A percentile compares a stretch with the other conserved stretches of the same genome.
phyloP scores from a whole-genome alignment of 1,140 invertebrate genomes.

The Papilio helenus region DNA sequence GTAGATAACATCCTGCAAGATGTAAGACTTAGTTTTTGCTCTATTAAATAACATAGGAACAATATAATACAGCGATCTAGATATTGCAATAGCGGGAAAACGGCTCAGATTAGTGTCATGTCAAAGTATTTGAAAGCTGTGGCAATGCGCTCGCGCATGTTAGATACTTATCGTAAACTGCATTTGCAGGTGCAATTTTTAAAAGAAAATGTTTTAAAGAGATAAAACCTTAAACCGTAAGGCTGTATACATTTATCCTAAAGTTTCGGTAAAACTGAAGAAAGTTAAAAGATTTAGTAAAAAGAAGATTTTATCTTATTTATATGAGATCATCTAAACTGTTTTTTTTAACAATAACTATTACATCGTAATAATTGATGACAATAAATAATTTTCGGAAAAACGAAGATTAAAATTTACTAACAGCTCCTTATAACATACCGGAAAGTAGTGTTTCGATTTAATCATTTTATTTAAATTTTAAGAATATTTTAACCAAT shows the following conservation, averaged over 20 bases:
- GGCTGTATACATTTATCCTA: background rate
- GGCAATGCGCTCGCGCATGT: background rate
- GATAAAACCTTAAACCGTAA: background rate
- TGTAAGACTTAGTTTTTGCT: background rate
- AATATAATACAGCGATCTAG: background rate
- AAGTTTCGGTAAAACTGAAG: background rate
- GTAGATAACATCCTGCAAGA: no score
- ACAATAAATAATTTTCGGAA: background rate
- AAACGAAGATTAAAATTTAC: background rate
- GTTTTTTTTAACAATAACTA: no score
- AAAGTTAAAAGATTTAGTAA: background rate
- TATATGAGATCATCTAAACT: no score
- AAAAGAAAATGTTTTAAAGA: constrained; percentile 13
- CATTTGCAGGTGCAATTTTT: constrained; percentile 14
- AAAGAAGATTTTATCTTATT: background rate
- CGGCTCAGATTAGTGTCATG: constrained; percentile 30
- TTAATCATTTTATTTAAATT: background rate
- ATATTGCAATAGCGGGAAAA: constrained; percentile 6
- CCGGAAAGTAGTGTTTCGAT: background rate
- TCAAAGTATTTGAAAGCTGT: constrained; percentile 27
- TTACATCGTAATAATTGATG: background rate
- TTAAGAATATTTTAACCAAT: background rate
- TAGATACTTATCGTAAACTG: constrained; percentile 16
- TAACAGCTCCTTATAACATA: background rate
- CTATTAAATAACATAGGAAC: constrained; percentile 6